phyloP scores from a whole-genome alignment of 2,113 vertebrate species.

The Scopus umbretta region DNA sequence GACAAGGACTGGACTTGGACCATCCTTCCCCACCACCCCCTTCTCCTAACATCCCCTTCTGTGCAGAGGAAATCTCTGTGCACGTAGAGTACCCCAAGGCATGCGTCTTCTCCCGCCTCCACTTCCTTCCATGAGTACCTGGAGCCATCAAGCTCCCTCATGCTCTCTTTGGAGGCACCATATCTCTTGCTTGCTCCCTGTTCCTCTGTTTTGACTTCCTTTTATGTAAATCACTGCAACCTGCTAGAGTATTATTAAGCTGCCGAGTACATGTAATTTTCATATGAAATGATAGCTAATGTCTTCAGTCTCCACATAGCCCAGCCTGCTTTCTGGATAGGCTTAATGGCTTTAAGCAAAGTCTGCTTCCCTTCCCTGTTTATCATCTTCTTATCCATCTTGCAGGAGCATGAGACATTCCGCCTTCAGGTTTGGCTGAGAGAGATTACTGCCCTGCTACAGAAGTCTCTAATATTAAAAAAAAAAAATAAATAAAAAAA shows the following conservation, averaged over 20 bases:
- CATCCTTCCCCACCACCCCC: not conserved
- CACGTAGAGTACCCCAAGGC: not conserved
- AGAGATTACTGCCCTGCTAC: not conserved
- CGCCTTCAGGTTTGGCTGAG: not conserved
- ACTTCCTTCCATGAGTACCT: not conserved
- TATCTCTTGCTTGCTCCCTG: not conserved
- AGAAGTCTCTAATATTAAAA: not conserved
- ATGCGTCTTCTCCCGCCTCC: not conserved
- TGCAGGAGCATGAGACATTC: not conserved
- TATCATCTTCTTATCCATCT: not conserved
- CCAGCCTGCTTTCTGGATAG: not conserved
- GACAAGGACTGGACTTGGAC: not conserved
- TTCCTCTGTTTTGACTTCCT: not conserved
- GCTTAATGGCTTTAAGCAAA: not conserved
- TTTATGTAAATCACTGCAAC: not conserved
- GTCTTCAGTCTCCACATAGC: not conserved
- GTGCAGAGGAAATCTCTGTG: not conserved
- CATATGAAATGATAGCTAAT: slow-evolving; percentile 7
- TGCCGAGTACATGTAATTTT: slow-evolving; percentile 15
- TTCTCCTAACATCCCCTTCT: not conserved
- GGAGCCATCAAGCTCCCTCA: not conserved
- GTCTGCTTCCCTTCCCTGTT: slow-evolving; percentile 14
- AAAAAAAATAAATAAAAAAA: not conserved
- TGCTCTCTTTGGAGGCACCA: not conserved
- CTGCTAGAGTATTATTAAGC: not conserved